Percentiles rank a stretch among this genome's conserved stretches.
Conservation (phyloP, 2,113 vertebrate species). For the Boulengerochromis microlepis region DNA sequence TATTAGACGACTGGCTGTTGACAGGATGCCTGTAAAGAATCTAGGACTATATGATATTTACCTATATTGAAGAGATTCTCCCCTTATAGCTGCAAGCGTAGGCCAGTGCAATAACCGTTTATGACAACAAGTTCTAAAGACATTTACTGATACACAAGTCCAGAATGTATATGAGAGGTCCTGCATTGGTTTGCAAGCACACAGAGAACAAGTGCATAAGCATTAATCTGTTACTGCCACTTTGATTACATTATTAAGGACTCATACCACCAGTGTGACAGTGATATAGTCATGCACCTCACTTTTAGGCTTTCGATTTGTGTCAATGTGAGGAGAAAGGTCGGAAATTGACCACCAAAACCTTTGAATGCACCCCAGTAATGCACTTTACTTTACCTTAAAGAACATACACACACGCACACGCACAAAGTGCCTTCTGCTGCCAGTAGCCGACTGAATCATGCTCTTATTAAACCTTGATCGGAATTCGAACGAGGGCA, state of each 20-base stretch:
- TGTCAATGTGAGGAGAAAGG: constrained; percentile 6
- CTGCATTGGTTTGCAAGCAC: not conserved
- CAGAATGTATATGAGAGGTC: not conserved
- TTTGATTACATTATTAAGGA: not conserved
- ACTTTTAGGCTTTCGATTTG: not conserved
- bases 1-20: constrained; percentile 18
- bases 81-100: not conserved
- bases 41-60: not conserved
- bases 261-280: not conserved
- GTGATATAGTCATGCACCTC: not conserved
- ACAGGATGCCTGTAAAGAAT: constrained; percentile 7
- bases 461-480: constrained; percentile 71
- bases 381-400: constrained; percentile 2
- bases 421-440: constrained; percentile 32
- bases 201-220: not conserved
- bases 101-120: not conserved
- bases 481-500: constrained; percentile 69
- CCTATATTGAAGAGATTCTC: not conserved
- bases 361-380: not conserved
- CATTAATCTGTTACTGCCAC: not conserved
- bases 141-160: not conserved
- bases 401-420: not conserved
- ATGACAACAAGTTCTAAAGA: not conserved
- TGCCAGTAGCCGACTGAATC: constrained; percentile 56
- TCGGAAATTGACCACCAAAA: not conserved